Conservation (phyloP, 2,888 invertebrate genomes). For the Andrena minutula region DNA sequence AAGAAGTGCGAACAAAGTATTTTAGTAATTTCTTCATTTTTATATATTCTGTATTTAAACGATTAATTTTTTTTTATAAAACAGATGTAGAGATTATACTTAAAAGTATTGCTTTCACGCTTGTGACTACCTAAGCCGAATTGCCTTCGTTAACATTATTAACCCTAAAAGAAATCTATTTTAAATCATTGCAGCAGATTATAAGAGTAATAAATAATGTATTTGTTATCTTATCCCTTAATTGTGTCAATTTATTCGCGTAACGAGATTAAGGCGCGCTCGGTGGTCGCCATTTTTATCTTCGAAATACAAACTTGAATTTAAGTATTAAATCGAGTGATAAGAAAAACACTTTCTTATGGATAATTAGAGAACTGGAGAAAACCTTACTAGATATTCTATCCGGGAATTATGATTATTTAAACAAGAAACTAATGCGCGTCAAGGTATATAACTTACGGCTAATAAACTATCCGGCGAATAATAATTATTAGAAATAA, state of each 20-base stretch:
- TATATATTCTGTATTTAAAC: neutral
- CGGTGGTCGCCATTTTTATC: constrained; percentile 17
- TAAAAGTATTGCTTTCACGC: neutral
- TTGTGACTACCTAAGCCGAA: neutral
- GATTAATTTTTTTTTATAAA: neutral
- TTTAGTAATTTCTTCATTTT: neutral
- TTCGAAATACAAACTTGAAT: constrained; percentile 1
- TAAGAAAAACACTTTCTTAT: neutral
- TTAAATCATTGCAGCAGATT: constrained; percentile 11
- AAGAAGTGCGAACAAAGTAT: neutral
- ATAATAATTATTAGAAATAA: neutral
- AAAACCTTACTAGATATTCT: neutral
- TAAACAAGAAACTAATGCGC: neutral
- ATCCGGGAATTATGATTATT: neutral
- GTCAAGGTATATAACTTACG: neutral
- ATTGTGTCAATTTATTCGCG: constrained; percentile 10
- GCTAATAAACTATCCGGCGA: neutral
- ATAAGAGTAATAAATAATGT: constrained; percentile 17
- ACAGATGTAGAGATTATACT: neutral
- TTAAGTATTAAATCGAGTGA: neutral
- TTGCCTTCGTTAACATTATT: neutral
- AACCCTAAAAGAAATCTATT: constrained; percentile 6
- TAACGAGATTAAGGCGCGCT: neutral
- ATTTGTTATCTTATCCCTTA: constrained; percentile 11
- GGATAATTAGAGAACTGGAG: neutral